A percentile compares a stretch with the other conserved stretches of the same genome.
Evolutionary conservation across 2,797 vertebrate species (phyloP).

Genomic region (Hephaestus fuliginosus): DNA sequence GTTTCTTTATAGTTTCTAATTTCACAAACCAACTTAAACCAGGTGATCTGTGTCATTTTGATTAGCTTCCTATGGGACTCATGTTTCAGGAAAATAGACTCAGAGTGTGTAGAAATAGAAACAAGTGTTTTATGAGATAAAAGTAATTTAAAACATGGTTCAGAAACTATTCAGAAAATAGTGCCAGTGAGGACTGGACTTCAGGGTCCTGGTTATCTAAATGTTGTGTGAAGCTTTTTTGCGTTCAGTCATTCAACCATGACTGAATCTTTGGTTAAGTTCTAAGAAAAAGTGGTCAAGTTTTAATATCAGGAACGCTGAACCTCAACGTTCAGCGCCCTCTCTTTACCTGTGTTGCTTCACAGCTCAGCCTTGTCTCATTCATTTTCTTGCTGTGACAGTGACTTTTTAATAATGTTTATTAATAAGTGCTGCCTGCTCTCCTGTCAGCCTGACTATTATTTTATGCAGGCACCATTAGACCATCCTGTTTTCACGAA

Average conservation of each 20-base stretch:
- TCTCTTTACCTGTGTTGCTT: conserved; percentile 51
- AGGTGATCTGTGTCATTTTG: background rate
- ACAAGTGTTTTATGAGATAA: background rate
- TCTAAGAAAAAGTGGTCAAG: background rate
- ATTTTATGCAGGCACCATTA: conserved; percentile 78
- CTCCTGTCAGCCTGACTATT: conserved; percentile 55
- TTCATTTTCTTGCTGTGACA: conserved; percentile 61
- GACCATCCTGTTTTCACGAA: conserved; percentile 51
- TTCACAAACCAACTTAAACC: background rate
- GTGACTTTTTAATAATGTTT: conserved; percentile 73
- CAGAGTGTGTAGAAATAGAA: background rate
- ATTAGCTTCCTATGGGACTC: background rate
- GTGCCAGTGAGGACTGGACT: background rate
- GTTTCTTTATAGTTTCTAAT: background rate
- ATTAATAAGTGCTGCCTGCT: conserved; percentile 78
- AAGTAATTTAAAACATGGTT: background rate
- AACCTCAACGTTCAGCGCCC: background rate
- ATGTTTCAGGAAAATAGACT: background rate
- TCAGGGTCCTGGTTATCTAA: background rate
- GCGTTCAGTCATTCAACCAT: background rate
- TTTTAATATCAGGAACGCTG: background rate
- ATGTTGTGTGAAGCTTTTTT: background rate
- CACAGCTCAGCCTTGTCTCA: conserved; percentile 49
- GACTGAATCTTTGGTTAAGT: background rate
- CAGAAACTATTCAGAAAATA: background rate